Base-by-base conservation (phyloP, 2,113 vertebrate species). In the Lipophrys pholis region DNA sequence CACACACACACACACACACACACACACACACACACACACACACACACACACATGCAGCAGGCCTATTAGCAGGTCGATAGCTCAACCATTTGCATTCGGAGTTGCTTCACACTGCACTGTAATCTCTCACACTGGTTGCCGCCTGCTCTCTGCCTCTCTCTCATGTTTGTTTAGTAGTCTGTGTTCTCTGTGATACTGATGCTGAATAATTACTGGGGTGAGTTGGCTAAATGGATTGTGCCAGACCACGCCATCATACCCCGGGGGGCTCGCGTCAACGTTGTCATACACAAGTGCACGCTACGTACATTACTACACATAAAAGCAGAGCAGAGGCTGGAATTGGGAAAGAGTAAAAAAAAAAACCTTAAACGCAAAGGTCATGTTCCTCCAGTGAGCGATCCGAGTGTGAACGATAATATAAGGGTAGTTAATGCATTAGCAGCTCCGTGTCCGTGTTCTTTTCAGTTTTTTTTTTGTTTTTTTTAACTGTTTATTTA, bases 141-240 rank as follows among this genome's bases (percentile, higher is more conserved):
- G 11, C 61, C 48, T 17, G 17, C 40, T 8, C 55, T 21, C 30
- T 56, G 21, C 35, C 12, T 60, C 63, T 61, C 55, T 41, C 59
- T 30, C 75, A 71, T 65, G 55, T 72, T 74, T 66, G 51, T 78
- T 70, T 60, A 51, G 65, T n/a, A 51, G 70, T 62, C 36, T 66
- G 53, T 67, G 83, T 84, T 51, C 50, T 48, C 54, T 41, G 39
- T 71, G 80, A 76, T 78, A 70, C 72, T 70, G 75, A 85, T 72
- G 71, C 76, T 87, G 75, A 82, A 84, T 90, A 90, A 86, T 83
- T 87, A 86, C 70, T 61, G 65, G 79, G 72, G 72, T 84, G 76
- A 85, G 63, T 39, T 86, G 63, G 79, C 79, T 87, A 84, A 91
- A 90, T 86, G 84, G 64, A 80, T 81, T 86, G 85, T 74, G 56